Evolutionary conservation across 37 sponge, comb jelly and placozoan species (phyloP), one percentile per base, ranked within the genome.

Genomic region (Crambe crambe): DNA sequence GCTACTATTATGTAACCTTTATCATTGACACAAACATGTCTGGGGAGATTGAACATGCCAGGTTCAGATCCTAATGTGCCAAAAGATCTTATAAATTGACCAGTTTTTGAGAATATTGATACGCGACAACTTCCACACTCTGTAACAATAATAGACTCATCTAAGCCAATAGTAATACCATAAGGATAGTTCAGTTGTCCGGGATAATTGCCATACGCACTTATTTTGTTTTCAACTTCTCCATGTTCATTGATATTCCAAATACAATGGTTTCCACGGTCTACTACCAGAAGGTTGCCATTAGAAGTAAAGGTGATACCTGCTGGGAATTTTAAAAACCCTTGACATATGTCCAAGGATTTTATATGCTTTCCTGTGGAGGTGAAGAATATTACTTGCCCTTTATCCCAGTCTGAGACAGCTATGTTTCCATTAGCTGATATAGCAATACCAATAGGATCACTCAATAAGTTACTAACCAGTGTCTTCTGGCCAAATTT

Each of bases 401-500:
- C 25, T 39, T 73, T 82, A 22, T 73, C 74, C 73, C 73, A 71
- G 72, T 82, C 83, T n/a, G 83, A 32, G 21, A 82, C 34, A 37
- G 42, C n/a, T 3, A 82, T 54, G n/a, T 29, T 22, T 32, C 47
- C 67, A 61, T 82, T 54, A 21, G 58, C 22, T 12, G 66, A 21
- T 1, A 82, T 18, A 5, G 83, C 83, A 36, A 82, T 60, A 3
- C 74, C 83, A 0, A 56, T 8, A 2, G 83, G 83, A 59, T 72
- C 74, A 63, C 43, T 36, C 1, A 82, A 73, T 58, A 56, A 63
- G 10, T 32, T 73, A 23, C 73, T 51, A 27, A 61, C 22, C 18
- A 82, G 25, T 26, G 73, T 68, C 73, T 82, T 82, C 56, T 71
- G 83, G 21, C 71, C 83, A 47, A 82, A 71, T 31, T 73, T 82